phyloP scores from a whole-genome alignment of 1,140 invertebrate genomes.

The Leptoteleia sp. region DNA sequence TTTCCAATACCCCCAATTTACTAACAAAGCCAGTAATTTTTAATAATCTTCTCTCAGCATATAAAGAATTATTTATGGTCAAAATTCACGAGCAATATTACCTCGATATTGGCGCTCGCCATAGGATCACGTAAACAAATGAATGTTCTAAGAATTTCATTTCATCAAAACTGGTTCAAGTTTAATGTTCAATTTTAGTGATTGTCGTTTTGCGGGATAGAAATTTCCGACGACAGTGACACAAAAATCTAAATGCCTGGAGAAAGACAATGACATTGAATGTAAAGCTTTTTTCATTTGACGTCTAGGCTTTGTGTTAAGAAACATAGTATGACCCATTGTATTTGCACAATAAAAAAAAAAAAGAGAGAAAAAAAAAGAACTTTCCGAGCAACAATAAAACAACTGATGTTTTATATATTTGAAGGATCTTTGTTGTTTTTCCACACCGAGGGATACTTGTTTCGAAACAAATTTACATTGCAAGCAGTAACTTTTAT shows the following conservation, averaged over 20 bases:
- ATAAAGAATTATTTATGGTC: no score
- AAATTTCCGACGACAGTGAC: slow-evolving; percentile 11
- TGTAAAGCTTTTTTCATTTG: slow-evolving; percentile 15
- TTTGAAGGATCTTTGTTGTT: neutral
- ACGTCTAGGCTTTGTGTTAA: slow-evolving; percentile 4
- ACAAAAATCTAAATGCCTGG: slow-evolving; percentile 19
- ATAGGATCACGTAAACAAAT: neutral
- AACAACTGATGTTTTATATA: slow-evolving; percentile 8
- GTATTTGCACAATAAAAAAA: slow-evolving; percentile 2
- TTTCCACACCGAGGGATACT: neutral
- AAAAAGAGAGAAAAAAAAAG: no score
- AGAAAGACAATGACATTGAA: slow-evolving; percentile 22
- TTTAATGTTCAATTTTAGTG: slow-evolving; percentile 7
- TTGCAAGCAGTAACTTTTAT: no score
- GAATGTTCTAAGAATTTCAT: slow-evolving; percentile 1
- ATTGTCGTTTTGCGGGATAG: slow-evolving; percentile 8
- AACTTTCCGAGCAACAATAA: slow-evolving; percentile 12
- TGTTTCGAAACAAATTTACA: no score
- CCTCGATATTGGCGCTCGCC: no score
- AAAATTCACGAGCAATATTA: no score
- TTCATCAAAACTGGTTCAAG: slow-evolving; percentile 4
- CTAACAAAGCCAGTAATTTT: no score
- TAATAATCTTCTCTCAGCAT: no score
- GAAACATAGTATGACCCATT: slow-evolving; percentile 5
- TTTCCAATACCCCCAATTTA: no score